Conservation (phyloP, 2,113 vertebrate species). For the Bagarius yarrelli region DNA sequence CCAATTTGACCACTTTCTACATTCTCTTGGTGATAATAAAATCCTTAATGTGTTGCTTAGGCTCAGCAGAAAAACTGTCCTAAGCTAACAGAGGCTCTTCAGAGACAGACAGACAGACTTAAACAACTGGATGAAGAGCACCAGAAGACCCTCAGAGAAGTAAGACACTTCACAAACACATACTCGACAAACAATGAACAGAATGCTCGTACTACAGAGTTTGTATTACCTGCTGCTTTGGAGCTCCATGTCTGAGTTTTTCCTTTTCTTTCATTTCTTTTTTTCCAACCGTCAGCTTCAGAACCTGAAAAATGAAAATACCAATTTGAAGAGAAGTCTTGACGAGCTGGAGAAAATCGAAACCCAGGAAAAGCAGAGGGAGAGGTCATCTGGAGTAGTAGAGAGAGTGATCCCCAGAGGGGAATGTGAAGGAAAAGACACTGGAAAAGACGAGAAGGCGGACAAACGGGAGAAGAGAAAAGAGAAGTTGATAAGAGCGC, state of each 20-base stretch:
- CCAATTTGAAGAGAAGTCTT: slow-evolving; percentile 62
- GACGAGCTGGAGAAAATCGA: slow-evolving; percentile 59
- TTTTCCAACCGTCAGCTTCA: slow-evolving; percentile 64
- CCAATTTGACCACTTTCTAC: not conserved
- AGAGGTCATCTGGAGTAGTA: slow-evolving; percentile 40
- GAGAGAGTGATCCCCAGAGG: slow-evolving; percentile 57
- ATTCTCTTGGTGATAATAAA: slow-evolving; percentile 19
- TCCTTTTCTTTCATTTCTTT: slow-evolving; percentile 28
- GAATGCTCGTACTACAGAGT: slow-evolving; percentile 18
- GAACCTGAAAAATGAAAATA: slow-evolving; percentile 73
- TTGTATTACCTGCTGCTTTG: slow-evolving; percentile 22
- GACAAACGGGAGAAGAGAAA: slow-evolving; percentile 53
- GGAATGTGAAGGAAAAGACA: slow-evolving; percentile 66
- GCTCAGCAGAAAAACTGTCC: slow-evolving; percentile 58
- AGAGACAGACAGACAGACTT: slow-evolving; percentile 49
- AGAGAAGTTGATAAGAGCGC: slow-evolving; percentile 52
- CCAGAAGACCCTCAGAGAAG: slow-evolving; percentile 66
- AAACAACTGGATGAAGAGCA: slow-evolving; percentile 63
- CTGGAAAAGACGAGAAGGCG: slow-evolving; percentile 46
- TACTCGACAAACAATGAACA: slow-evolving; percentile 1
- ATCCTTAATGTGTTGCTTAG: not conserved
- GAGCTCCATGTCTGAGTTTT: slow-evolving; percentile 33
- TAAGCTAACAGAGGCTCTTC: slow-evolving; percentile 63
- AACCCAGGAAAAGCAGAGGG: slow-evolving; percentile 40
- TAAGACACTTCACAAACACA: slow-evolving; percentile 51